Percentiles rank a stretch among this genome's conserved stretches.
Conservation (phyloP, 2,113 vertebrate genomes). For the Petromus typicus region DNA sequence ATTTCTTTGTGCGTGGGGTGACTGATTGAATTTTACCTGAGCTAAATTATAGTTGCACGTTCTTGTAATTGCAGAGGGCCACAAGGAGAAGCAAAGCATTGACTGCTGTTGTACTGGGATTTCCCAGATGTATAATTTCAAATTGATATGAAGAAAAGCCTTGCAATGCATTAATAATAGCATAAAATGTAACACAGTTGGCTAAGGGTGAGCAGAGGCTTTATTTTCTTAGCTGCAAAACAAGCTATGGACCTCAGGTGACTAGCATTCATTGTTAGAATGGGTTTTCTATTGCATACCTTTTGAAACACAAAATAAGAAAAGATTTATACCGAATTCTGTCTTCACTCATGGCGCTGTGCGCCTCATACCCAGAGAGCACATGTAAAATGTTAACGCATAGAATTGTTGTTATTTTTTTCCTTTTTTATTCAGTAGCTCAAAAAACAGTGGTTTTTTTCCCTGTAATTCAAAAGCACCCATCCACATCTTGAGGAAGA, state of each 20-base stretch:
- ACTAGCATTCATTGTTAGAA: constrained; percentile 88
- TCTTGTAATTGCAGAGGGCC: constrained; percentile 94
- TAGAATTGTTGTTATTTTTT: background rate
- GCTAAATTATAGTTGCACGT: constrained; percentile 93
- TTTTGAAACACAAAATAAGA: constrained; percentile 85
- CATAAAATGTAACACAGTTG: constrained; percentile 86
- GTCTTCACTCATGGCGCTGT: background rate
- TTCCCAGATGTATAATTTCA: constrained; percentile 92
- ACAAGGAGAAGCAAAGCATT: constrained; percentile 90
- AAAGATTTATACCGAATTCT: constrained; percentile 84
- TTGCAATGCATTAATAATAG: constrained; percentile 91
- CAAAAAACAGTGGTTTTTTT: constrained; percentile 54
- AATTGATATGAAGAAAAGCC: constrained; percentile 92
- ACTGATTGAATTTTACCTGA: constrained; percentile 94
- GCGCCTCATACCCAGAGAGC: constrained; percentile 72
- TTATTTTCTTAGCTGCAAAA: constrained; percentile 86
- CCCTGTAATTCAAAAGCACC: constrained; percentile 74
- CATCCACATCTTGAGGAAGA: constrained; percentile 60
- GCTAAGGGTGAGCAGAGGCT: constrained; percentile 83
- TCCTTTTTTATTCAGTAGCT: constrained; percentile 1
- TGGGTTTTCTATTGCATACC: constrained; percentile 85
- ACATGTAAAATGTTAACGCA: constrained; percentile 30
- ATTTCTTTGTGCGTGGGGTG: constrained; percentile 91
- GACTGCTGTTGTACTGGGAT: constrained; percentile 89
- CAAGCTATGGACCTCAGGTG: constrained; percentile 89